Percentiles rank a stretch among this genome's conserved stretches.
Conservation (phyloP, 2,888 invertebrate genomes). For the Chrysopilus asiliformis region DNA sequence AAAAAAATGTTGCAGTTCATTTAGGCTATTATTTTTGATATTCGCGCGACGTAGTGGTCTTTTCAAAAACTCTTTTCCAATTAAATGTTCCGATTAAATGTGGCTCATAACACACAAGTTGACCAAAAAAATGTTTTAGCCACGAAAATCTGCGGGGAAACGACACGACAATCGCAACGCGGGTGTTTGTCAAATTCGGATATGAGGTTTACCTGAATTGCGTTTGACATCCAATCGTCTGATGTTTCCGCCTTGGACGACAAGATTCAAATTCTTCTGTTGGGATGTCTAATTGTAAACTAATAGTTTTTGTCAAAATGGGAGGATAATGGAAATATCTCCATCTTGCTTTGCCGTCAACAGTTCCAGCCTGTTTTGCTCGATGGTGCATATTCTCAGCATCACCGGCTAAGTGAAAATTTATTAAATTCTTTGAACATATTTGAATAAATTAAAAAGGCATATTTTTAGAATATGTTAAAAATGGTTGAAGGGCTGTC, state of each 20-base stretch:
- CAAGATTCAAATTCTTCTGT: not conserved
- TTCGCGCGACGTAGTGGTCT: too few relatives aligned
- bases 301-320: not conserved
- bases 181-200: not conserved
- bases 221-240: conserved; percentile 13
- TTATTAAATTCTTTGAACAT: not conserved
- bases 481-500: too few relatives aligned
- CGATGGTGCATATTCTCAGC: not conserved
- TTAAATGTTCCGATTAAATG: too few relatives aligned
- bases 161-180: too few relatives aligned
- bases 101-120: too few relatives aligned
- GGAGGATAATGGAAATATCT: conserved; percentile 14
- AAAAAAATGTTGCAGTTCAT: too few relatives aligned
- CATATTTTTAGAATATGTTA: too few relatives aligned
- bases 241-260: conserved; percentile 1
- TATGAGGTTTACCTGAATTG: conserved; percentile 6
- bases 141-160: too few relatives aligned
- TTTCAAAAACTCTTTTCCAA: too few relatives aligned
- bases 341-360: not conserved
- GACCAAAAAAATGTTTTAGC: too few relatives aligned
- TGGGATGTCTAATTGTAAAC: not conserved
- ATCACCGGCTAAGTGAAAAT: not conserved
- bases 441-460: too few relatives aligned
- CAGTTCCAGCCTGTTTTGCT: not conserved
- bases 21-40: too few relatives aligned